Conservation (phyloP, 1,140 invertebrate genomes). For the Drosophila repleta region DNA sequence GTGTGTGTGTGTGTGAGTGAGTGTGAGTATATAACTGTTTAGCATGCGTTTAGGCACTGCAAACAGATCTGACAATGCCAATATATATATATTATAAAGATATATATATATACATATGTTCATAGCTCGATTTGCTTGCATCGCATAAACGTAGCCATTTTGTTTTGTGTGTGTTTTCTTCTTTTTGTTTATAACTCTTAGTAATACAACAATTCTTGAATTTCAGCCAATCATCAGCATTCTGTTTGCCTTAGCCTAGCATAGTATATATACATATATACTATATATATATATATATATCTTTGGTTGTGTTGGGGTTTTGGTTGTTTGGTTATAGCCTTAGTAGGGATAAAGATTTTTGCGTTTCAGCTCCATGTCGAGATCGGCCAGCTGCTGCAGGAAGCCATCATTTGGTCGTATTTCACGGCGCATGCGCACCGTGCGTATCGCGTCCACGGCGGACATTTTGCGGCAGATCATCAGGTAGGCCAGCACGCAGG, state of each 20-base stretch:
- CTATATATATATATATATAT: slow-evolving; percentile 18
- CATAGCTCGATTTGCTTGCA: neutral
- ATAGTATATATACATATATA: neutral
- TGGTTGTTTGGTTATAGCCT: neutral
- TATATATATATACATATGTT: neutral
- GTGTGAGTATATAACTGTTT: slow-evolving; percentile 1
- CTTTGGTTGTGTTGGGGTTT: slow-evolving; percentile 49
- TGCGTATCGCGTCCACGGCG: slow-evolving; percentile 89
- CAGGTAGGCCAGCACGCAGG: slow-evolving; percentile 91
- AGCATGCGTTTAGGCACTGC: neutral
- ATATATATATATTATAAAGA: neutral
- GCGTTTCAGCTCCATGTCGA: slow-evolving; percentile 88
- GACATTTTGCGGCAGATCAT: slow-evolving; percentile 92
- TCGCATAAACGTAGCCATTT: neutral
- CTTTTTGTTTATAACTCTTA: slow-evolving; percentile 11
- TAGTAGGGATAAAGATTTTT: slow-evolving; percentile 84
- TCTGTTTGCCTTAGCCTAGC: slow-evolving; percentile 9
- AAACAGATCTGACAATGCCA: neutral
- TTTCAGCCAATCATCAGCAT: slow-evolving; percentile 28
- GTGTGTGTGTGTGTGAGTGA: neutral
- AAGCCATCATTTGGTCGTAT: slow-evolving; percentile 93
- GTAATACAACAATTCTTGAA: slow-evolving; percentile 18
- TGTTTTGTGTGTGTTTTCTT: slow-evolving; percentile 5
- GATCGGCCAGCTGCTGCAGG: slow-evolving; percentile 89
- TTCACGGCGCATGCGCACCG: slow-evolving; percentile 88